phyloP scores from a whole-genome alignment of 2,797 vertebrate species.

The Florisuga fusca region DNA sequence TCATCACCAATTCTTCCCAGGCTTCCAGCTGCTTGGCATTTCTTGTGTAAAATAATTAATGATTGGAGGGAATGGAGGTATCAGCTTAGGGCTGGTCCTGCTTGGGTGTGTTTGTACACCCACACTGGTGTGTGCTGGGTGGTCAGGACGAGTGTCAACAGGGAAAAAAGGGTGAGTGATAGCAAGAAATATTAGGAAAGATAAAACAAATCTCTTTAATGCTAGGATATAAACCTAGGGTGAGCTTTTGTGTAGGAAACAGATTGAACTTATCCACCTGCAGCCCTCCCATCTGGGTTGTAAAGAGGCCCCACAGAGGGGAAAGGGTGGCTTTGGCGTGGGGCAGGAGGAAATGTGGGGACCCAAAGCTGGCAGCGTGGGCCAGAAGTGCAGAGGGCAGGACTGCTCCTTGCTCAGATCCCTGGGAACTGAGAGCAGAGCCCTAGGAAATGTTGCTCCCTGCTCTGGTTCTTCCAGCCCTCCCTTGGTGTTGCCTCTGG shows the following conservation, averaged over 20 bases:
- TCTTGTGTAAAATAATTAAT: conserved; percentile 66
- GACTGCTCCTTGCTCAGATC: background rate
- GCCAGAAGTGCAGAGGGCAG: background rate
- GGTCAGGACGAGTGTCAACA: background rate
- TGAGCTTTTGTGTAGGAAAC: background rate
- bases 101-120: background rate
- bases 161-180: background rate
- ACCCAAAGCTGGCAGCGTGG: background rate
- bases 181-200: background rate
- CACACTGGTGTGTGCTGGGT: rapidly evolving
- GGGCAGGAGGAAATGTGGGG: rapidly evolving
- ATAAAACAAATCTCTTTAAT: background rate
- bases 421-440: background rate
- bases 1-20: background rate
- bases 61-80: background rate
- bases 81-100: background rate
- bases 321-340: background rate
- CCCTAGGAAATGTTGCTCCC: rapidly evolving
- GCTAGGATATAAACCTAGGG: background rate
- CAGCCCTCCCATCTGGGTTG: background rate
- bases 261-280: background rate
- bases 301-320: background rate
- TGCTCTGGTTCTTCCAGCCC: background rate
- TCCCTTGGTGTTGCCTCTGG: rapidly evolving
- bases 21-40: conserved; percentile 43